Evolutionary conservation across 2,888 invertebrate species (phyloP).

Genomic region (Lumbricus terrestris): DNA sequence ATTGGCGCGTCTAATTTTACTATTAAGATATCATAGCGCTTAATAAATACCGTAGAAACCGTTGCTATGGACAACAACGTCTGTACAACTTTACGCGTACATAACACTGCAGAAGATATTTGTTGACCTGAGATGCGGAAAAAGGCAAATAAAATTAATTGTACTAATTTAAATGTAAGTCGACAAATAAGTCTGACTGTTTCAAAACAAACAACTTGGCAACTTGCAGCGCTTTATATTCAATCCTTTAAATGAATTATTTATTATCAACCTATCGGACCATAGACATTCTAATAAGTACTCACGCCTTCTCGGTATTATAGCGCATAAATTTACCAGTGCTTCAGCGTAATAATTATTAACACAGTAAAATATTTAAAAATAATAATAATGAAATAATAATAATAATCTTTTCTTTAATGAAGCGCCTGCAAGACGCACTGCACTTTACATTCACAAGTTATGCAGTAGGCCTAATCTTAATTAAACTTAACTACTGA

Average conservation of each 20-base stretch:
- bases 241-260: background rate
- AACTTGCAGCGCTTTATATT: background rate
- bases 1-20: background rate
- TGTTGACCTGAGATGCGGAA: background rate
- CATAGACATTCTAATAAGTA: no score
- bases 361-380: no score
- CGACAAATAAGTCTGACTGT: background rate
- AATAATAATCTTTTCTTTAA: no score
- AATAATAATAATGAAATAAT: no score
- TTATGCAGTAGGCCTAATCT: no score
- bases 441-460: no score
- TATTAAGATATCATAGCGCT: background rate
- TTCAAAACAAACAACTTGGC: background rate
- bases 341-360: background rate
- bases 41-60: background rate
- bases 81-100: background rate
- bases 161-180: background rate
- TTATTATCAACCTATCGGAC: background rate
- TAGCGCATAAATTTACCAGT: background rate
- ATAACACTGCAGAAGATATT: background rate
- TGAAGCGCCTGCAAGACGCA: no score
- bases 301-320: background rate
- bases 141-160: background rate
- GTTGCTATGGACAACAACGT: background rate
- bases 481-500: no score